These are phyloP conservation scores for Incurvaria masculella DNA, from an alignment of 2,888 invertebrate species.

Conservation along the genomic window DNA sequence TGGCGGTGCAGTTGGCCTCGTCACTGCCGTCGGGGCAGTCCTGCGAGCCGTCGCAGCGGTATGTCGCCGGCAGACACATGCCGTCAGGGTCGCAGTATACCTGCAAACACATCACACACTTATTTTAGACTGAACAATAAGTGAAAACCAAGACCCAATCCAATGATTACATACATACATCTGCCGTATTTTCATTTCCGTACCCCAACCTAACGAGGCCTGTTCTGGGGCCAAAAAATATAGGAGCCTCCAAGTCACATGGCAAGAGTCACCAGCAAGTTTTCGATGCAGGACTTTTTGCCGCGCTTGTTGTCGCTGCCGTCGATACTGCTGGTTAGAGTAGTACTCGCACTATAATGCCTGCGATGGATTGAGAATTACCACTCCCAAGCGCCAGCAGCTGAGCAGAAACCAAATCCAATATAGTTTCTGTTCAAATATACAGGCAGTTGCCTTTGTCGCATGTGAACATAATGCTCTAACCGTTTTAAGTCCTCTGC, in stretches of 20 bases:
- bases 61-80: constrained; percentile 61
- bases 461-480: constrained; percentile 66
- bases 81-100: constrained; percentile 45
- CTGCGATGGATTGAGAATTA: too few relatives aligned
- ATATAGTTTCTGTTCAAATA: too few relatives aligned
- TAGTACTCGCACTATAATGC: constrained; percentile 61
- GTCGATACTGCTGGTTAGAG: constrained; percentile 76
- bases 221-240: too few relatives aligned
- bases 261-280: background rate
- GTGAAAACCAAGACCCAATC: too few relatives aligned
- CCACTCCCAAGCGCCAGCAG: too few relatives aligned
- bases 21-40: constrained; percentile 74
- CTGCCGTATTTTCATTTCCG: too few relatives aligned
- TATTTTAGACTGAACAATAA: too few relatives aligned
- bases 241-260: too few relatives aligned
- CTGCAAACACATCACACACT: too few relatives aligned
- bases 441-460: constrained; percentile 69
- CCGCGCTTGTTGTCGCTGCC: constrained; percentile 69
- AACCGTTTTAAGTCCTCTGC: constrained; percentile 49
- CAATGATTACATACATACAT: too few relatives aligned
- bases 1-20: constrained; percentile 59
- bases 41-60: constrained; percentile 65
- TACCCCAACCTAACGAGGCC: too few relatives aligned
- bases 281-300: constrained; percentile 31
- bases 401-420: too few relatives aligned